A percentile compares a stretch with the other conserved stretches of the same genome.
Evolutionary conservation across 2,797 vertebrate species (phyloP).

Genomic region (Enteromius paludinosus): DNA sequence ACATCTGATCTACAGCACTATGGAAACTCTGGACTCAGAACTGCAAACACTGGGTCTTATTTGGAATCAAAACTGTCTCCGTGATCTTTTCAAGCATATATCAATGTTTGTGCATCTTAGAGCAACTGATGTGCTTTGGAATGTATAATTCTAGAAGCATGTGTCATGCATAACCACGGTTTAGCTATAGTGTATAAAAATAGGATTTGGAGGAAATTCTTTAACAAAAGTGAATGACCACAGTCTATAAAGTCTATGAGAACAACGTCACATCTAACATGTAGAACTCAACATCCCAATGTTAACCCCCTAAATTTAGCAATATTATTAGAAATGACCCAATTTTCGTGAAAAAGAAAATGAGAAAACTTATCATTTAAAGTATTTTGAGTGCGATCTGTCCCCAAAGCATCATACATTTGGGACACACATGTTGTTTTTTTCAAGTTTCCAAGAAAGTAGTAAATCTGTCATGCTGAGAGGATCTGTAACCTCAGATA

Average conservation of each 20-base stretch:
- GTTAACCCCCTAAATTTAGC: neutral
- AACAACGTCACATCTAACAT: neutral
- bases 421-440: constrained; percentile 22
- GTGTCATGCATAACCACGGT: neutral
- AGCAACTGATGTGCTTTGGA: neutral
- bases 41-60: constrained; percentile 26
- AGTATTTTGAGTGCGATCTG: constrained; percentile 19
- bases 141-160: neutral
- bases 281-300: neutral
- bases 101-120: neutral
- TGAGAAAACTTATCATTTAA: neutral
- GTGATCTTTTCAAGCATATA: neutral
- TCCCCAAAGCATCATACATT: constrained; percentile 18
- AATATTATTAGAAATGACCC: neutral
- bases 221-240: neutral
- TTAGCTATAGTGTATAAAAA: neutral
- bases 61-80: neutral
- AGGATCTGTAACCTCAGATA: constrained; percentile 3
- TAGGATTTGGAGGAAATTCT: neutral
- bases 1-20: constrained; percentile 27
- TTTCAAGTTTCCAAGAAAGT: constrained; percentile 17
- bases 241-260: neutral
- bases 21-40: constrained; percentile 2
- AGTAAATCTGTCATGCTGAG: constrained; percentile 12
- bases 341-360: neutral